Percentiles rank a stretch among this genome's conserved stretches.
phyloP scores from a whole-genome alignment of 53 echinoderm and acorn worm species.

The Paelopatides confundens region DNA sequence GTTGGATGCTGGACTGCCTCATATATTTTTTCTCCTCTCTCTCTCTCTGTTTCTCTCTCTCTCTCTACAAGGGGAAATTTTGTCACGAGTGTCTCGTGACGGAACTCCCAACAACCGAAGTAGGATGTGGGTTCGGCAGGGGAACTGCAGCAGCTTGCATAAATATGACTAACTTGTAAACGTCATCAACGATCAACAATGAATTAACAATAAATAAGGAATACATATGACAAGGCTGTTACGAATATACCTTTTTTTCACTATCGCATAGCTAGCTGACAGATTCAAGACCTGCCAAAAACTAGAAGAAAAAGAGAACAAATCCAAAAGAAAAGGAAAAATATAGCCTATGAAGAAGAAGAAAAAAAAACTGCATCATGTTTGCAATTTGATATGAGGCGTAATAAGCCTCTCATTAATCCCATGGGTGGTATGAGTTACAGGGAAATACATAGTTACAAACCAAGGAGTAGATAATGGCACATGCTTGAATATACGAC shows the following conservation, averaged over 20 bases:
- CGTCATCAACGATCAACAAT: not conserved
- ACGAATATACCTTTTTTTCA: not conserved
- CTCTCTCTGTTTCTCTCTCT: no score
- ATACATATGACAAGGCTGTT: not conserved
- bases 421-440: slow-evolving; percentile 22
- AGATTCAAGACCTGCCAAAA: not conserved
- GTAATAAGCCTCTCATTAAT: slow-evolving; percentile 33
- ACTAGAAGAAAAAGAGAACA: not conserved
- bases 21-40: not conserved
- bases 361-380: not conserved
- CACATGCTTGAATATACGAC: not conserved
- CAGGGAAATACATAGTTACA: not conserved
- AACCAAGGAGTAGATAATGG: not conserved
- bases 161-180: not conserved
- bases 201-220: not conserved
- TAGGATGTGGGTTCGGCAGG: not conserved
- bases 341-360: not conserved
- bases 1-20: not conserved
- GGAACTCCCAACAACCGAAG: not conserved
- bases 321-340: not conserved
- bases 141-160: not conserved
- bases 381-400: slow-evolving; percentile 27
- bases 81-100: not conserved
- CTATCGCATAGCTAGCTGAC: not conserved
- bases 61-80: not conserved